Evolutionary conservation across 2,888 invertebrate genomes (phyloP), one percentile per base, ranked within the genome.

Genomic region (Muschampia plurimacula): DNA sequence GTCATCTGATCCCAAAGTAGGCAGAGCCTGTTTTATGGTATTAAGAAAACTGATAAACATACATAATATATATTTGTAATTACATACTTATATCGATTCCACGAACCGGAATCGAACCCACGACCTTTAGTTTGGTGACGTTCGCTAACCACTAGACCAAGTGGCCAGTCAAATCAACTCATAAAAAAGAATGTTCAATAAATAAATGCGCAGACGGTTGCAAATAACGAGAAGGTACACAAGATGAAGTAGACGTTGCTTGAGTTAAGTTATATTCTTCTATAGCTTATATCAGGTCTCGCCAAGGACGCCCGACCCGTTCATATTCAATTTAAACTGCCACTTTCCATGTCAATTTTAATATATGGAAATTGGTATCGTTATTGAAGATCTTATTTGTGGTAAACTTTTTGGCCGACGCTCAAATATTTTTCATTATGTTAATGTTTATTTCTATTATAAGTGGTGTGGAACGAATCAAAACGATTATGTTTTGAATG

Each of bases 391-490:
- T 74, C 74, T 77, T 80, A 57, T 71, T 88, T 88, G 88, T 87
- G 82, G 77, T 79, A 75, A 76, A 80, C 36, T 79, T 83, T 89
- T 89, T 90, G 89, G 89, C 87, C 75, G 78, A 63, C 77, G 79
- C 80, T 86, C 86, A 89, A 89, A 76, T 84, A 86, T 87, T 87
- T 88, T 89, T 88, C 84, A 86, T 84, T 85, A 87, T 79, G 78
- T 73, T 86, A 84, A 88, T 83, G 81, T 74, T 75, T 74, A 80
- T 77, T 77, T 77, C 75, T 79, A 82, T 79, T 82, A 46, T 22
- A 7, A 55, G 9, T 9, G n/a, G 52, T 22, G 22, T 32, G 82
- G 78, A 74, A 77, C 74, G 74, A 80, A 77, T 77, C 79, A 81
- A 81, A 80, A 78, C 80, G 81, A 67, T 73, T 77, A 79, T 81